Evolutionary conservation across 2,113 vertebrate species (phyloP).

Genomic region (Bos indicus): DNA sequence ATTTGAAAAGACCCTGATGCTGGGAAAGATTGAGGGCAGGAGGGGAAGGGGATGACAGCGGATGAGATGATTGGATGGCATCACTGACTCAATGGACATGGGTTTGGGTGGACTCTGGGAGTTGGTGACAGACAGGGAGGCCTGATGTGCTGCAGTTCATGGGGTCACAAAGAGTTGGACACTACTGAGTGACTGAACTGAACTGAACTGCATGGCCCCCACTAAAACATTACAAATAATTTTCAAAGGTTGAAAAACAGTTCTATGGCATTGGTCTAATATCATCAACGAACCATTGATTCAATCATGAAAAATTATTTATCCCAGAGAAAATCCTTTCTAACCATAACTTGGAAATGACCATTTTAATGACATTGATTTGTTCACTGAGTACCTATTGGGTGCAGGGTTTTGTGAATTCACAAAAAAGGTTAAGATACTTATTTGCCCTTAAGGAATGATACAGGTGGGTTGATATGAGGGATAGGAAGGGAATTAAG

Average conservation of each 20-base stretch:
- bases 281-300: background rate
- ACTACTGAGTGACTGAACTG: no score
- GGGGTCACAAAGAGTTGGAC: no score
- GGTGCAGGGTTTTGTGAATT: background rate
- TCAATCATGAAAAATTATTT: background rate
- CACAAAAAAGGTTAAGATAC: background rate
- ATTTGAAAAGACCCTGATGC: no score
- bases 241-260: background rate
- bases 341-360: background rate
- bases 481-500: background rate
- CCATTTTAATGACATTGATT: background rate
- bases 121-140: no score
- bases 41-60: no score
- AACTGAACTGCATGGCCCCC: background rate
- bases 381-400: background rate
- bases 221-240: background rate
- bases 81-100: no score
- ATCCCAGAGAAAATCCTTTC: background rate
- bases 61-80: no score
- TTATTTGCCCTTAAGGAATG: background rate
- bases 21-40: no score
- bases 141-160: no score
- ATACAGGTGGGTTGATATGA: background rate
- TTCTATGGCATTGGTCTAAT: background rate
- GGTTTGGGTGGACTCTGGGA: no score